These are phyloP conservation scores for Atlantisia rogersi DNA, from an alignment of 2,113 vertebrate species.

Conservation along the genomic window DNA sequence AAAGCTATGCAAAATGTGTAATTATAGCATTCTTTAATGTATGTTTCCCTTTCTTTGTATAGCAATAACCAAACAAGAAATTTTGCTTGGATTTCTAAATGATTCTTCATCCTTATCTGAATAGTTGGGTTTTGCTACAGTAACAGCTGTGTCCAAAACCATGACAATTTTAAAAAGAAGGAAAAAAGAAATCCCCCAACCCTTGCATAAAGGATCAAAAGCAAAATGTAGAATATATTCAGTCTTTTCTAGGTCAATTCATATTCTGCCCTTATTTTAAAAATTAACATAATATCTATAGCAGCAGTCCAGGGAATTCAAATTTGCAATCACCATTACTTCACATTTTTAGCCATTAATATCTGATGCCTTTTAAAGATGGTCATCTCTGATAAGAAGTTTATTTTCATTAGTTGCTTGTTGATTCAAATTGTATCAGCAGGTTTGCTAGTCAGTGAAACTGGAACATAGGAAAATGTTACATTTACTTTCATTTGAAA, in stretches of 20 bases:
- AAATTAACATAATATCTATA: conserved; percentile 24
- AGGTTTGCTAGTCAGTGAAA: neutral
- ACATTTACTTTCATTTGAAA: neutral
- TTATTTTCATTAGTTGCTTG: neutral
- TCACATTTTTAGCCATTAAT: neutral
- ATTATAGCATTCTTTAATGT: neutral
- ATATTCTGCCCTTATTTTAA: neutral
- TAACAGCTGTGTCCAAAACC: neutral
- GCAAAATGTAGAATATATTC: neutral
- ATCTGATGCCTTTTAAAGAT: neutral
- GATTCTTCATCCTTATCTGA: neutral
- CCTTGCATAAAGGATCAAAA: neutral
- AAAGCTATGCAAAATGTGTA: neutral
- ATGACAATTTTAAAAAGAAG: neutral
- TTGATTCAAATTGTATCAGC: neutral
- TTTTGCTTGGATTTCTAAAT: neutral
- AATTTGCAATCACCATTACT: neutral
- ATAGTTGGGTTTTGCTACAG: neutral
- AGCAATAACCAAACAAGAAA: neutral
- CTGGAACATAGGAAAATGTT: neutral
- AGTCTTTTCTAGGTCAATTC: conserved; percentile 32
- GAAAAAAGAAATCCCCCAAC: rapidly evolving
- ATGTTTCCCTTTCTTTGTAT: neutral
- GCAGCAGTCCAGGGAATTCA: neutral
- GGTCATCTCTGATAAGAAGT: neutral